Base-by-base conservation (phyloP, 2,113 vertebrate species). In the Periophthalmus modestus region DNA sequence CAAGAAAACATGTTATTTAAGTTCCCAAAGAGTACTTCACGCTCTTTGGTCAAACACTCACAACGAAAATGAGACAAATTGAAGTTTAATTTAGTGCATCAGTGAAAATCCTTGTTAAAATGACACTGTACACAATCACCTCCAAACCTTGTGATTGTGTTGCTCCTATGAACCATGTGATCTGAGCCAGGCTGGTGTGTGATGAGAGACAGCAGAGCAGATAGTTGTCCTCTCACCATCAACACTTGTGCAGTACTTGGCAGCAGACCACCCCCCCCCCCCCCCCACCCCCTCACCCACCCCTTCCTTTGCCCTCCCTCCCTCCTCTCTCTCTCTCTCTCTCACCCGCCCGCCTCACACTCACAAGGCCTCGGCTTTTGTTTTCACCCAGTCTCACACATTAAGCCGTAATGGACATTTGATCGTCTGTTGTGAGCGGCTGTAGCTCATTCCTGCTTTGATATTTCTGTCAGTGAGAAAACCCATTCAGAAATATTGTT, bases 151-250 rank as follows among this genome's bases (percentile, higher is more conserved):
- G 62, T 19, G 28, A 71, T 24, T 5, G 7, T 72, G 50, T 34
- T 15, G 36, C 34, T 46, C n/a, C 47, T 23, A 2, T 14, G 72
- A 46, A 71, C 62, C 36, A 15, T 43, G 81, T 72, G 71, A 18
- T 28, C 77, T 76, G 59, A 14, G 72, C 79, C 65, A 12, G 47
- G 74, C 21, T 54, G 72, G 75, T 73, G 77, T 80, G 82, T 86
- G 85, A 74, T 54, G 54, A 79, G 43, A 2, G 4, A 65, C 66
- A 78, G 71, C 66, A 55, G 71, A 72, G 74, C 84, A 82, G 84
- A 85, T 81, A 78, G 86, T 84, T 86, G 89, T 87, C 79, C 82
- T 90, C 75, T 89, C 66, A 85, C 82, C 78, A 86, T 88, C 86
- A 86, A 86, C 87, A 90, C 86, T 84, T 84, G 54, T 86, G 77